Evolutionary conservation across 1,140 invertebrate genomes (phyloP), one percentile per base, ranked within the genome.

Genomic region (Araneus ventricosus): DNA sequence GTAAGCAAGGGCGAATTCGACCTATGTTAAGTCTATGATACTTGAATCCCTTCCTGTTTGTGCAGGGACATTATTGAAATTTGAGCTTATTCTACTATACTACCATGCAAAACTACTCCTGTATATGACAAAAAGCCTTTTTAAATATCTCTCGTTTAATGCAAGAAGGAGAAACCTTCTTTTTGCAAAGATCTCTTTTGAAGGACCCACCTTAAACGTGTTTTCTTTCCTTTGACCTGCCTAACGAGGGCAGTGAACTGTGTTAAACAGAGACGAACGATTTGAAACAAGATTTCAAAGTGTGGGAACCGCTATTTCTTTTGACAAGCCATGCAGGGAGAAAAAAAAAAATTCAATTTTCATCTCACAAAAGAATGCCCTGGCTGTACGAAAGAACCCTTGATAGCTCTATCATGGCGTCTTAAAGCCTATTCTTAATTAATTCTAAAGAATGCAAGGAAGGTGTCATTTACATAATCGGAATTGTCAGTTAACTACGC

Each of bases 181-280:
- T 84, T 80, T 75, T 80, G 59, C 34, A 34, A 7, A 24, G 89
- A 41, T 91, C 89, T 91, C 41, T 89, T 89, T 88, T 79, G n/a
- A 39, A 84, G 79, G 52, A 67, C 79, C 89, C 89, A 91, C 34
- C 34, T 80, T 70, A 88, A 88, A 88, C 87, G 61, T 88, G 87
- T 88, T 84, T 91, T 91, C 89, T 63, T 82, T 84, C 39, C 59
- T 70, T 41, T 41, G 79, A 14, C 82, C 52, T 63, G 45, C 57
- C 17, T 91, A 91, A 91, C 75, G 82, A 45, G 80, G 57, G 75
- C 89, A 84, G 34, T 91, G 89, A 91, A 91, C 89, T 91, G 59
- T 27, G 70, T 82, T 90, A 80, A 90, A 90, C 45, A 89, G 63
- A 57, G 37, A 37, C 39, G 63, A 80, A 52, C 37, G 88, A 91